A percentile compares a stretch with the other conserved stretches of the same genome.
These are phyloP conservation scores for Octodonta nipae DNA, from an alignment of 2,888 invertebrate species.

Conservation along the genomic window DNA sequence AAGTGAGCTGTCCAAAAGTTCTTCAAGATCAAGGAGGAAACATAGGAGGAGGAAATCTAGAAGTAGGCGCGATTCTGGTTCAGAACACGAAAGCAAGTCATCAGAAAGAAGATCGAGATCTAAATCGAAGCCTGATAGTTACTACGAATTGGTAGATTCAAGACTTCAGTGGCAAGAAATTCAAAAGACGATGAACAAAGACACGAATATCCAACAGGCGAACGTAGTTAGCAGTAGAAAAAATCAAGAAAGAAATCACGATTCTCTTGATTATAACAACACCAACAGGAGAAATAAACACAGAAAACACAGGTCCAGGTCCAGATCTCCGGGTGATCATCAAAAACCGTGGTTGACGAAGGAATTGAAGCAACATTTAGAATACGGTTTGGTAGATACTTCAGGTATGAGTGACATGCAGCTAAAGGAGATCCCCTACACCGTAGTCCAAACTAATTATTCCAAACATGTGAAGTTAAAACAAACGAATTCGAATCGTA, in stretches of 20 bases:
- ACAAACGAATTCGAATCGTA: constrained; percentile 16
- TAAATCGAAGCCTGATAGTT: constrained; percentile 20
- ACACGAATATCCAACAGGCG: constrained; percentile 50
- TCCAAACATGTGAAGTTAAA: constrained; percentile 46
- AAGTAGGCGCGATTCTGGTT: constrained; percentile 59
- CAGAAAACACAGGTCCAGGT: constrained; percentile 33
- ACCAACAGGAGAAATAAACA: constrained; percentile 17
- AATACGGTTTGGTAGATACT: constrained; percentile 78
- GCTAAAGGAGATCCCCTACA: constrained; percentile 76
- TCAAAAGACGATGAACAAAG: constrained; percentile 43
- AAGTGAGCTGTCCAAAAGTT: constrained; percentile 76
- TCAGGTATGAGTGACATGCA: constrained; percentile 80
- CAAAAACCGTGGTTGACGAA: constrained; percentile 54
- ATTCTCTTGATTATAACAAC: constrained; percentile 10
- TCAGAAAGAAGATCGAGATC: constrained; percentile 15
- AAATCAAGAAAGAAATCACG: constrained; percentile 15
- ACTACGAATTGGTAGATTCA: constrained; percentile 69
- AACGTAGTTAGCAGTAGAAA: constrained; percentile 49
- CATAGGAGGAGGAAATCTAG: constrained; percentile 63
- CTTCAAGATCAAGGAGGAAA: constrained; percentile 64
- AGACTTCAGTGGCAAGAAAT: constrained; percentile 83
- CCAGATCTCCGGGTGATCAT: constrained; percentile 56
- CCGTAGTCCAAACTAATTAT: constrained; percentile 64
- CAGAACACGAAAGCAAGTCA: constrained; percentile 50
- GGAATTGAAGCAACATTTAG: constrained; percentile 72